Evolutionary conservation across 2,113 vertebrate species (phyloP).

Genomic region (Agapornis roseicollis): DNA sequence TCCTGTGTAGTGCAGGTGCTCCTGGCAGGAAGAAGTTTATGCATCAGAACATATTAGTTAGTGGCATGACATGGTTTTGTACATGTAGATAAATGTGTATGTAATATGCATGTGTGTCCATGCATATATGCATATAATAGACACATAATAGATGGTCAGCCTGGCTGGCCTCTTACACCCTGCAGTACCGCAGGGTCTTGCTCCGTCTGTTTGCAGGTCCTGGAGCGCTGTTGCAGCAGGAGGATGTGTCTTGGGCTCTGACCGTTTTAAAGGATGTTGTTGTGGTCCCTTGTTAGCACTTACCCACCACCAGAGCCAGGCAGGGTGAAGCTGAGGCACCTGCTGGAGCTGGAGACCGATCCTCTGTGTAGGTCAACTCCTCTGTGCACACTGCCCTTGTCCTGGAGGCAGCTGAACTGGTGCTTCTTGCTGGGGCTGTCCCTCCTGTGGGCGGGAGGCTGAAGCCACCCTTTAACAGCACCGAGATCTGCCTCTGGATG

Average conservation of each 20-base stretch:
- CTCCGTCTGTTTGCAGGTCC: background rate
- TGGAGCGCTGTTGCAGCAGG: background rate
- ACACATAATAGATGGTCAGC: background rate
- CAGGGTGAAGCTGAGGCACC: background rate
- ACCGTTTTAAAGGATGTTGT: background rate
- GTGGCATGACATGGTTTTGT: background rate
- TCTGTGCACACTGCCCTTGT: background rate
- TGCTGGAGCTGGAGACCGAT: accelerated
- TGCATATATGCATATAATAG: background rate
- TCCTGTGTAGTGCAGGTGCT: background rate
- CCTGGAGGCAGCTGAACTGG: background rate
- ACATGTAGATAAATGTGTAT: background rate
- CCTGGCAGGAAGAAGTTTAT: background rate
- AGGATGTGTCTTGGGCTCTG: background rate
- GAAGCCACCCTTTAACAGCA: background rate
- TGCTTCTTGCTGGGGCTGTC: background rate
- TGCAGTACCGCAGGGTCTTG: background rate
- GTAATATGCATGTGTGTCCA: background rate
- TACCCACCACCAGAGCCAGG: background rate
- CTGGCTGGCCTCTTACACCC: background rate
- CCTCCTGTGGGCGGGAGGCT: background rate
- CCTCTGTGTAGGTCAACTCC: accelerated
- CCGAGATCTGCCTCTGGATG: background rate
- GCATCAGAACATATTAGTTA: background rate
- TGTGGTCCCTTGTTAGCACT: background rate